Conservation (phyloP, 2,113 vertebrate species). For the Macrotis lagotis region DNA sequence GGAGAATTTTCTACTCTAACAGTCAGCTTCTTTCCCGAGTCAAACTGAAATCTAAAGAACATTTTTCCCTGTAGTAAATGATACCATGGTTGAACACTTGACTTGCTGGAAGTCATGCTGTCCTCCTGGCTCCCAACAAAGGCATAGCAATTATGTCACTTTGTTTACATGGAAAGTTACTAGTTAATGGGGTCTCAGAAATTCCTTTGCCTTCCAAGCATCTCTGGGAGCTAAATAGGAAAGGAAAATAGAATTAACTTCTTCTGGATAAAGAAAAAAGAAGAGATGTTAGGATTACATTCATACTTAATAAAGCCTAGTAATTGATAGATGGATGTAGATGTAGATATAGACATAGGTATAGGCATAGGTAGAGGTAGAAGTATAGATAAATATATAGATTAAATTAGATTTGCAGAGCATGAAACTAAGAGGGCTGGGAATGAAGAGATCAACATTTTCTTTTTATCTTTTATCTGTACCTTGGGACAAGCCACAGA, state of each 20-base stretch:
- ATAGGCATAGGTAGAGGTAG: background rate
- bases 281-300: background rate
- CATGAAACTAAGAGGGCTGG: background rate
- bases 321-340: background rate
- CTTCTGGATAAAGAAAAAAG: background rate
- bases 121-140: background rate
- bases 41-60: background rate
- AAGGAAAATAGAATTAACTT: background rate
- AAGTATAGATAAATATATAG: too few species aligned
- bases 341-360: background rate
- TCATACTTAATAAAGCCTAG: background rate
- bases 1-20: background rate
- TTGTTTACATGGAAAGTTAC: background rate
- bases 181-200: background rate
- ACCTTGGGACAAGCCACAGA: background rate
- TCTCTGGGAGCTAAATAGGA: rapidly evolving
- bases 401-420: background rate
- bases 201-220: background rate
- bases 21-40: background rate
- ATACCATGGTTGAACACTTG: background rate
- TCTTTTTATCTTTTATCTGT: background rate
- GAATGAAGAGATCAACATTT: background rate
- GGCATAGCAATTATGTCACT: background rate
- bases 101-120: background rate
- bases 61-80: background rate